Conservation (phyloP, 2,797 vertebrate genomes). For the Mus caroli region DNA sequence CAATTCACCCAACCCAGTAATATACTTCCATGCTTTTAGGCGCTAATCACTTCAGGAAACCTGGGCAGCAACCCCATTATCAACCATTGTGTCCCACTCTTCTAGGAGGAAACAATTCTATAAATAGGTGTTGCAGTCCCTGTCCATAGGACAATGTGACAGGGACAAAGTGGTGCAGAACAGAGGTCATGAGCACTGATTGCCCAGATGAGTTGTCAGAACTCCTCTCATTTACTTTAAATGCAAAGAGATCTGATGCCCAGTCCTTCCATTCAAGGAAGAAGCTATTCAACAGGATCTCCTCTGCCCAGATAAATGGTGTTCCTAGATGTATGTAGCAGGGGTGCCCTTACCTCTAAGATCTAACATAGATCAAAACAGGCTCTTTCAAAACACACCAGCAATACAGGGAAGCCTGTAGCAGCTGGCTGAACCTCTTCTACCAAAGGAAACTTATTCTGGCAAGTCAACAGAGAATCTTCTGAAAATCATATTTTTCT, state of each 20-base stretch:
- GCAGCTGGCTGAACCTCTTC: not conserved
- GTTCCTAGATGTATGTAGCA: not conserved
- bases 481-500: not conserved
- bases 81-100: not conserved
- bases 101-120: not conserved
- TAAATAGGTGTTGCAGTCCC: not conserved
- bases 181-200: not conserved
- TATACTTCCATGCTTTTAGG: slow-evolving; percentile 25
- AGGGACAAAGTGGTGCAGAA: not conserved
- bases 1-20: not conserved
- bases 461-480: not conserved
- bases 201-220: not conserved
- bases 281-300: not conserved
- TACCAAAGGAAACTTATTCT: not conserved
- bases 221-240: not conserved
- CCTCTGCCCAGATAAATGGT: not conserved
- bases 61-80: not conserved
- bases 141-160: not conserved
- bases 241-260: not conserved
- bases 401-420: not conserved
- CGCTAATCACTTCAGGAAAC: not conserved
- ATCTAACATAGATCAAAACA: not conserved
- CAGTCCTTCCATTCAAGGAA: not conserved
- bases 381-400: not conserved
- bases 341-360: not conserved